phyloP scores from a whole-genome alignment of 2,797 vertebrate species.

The Microctenopoma stevenorrisi region DNA sequence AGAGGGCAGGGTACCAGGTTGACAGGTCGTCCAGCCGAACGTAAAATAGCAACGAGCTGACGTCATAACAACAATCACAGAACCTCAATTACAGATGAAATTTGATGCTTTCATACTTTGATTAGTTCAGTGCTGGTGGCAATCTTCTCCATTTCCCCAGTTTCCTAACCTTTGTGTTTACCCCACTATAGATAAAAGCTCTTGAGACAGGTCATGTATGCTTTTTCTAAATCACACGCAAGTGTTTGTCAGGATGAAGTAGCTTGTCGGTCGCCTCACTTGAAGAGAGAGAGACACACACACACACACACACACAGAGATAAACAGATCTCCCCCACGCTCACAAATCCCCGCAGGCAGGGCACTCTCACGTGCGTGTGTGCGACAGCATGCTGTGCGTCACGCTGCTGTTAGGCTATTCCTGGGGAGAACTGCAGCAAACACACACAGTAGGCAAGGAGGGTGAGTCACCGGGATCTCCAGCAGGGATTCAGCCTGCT shows the following conservation, averaged over 20 bases:
- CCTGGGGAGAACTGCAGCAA: conserved; percentile 36
- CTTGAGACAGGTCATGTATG: not conserved
- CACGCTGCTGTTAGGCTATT: conserved; percentile 45
- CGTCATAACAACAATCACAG: too few relatives aligned
- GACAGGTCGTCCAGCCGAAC: too few relatives aligned
- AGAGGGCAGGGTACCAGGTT: too few relatives aligned
- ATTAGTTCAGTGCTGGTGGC: not conserved
- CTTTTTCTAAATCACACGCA: not conserved
- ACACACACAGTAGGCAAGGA: conserved; percentile 13
- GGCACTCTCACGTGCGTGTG: not conserved
- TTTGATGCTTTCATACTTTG: not conserved
- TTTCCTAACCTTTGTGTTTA: not conserved
- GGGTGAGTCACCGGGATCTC: conserved; percentile 48
- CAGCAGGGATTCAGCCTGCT: conserved; percentile 23
- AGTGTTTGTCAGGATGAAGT: conserved; percentile 3
- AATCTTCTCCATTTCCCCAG: not conserved
- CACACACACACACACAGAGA: conserved; percentile 12
- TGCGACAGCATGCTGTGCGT: conserved; percentile 37
- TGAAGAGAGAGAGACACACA: conserved; percentile 11
- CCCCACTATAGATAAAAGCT: conserved; percentile 16
- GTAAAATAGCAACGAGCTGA: too few relatives aligned
- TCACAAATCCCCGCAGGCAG: conserved; percentile 27
- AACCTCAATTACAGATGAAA: not conserved
- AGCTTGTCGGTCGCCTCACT: conserved; percentile 11
- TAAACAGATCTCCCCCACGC: conserved; percentile 27